Conservation (phyloP, 2,888 invertebrate species). For the Dicranocentrus wangi region DNA sequence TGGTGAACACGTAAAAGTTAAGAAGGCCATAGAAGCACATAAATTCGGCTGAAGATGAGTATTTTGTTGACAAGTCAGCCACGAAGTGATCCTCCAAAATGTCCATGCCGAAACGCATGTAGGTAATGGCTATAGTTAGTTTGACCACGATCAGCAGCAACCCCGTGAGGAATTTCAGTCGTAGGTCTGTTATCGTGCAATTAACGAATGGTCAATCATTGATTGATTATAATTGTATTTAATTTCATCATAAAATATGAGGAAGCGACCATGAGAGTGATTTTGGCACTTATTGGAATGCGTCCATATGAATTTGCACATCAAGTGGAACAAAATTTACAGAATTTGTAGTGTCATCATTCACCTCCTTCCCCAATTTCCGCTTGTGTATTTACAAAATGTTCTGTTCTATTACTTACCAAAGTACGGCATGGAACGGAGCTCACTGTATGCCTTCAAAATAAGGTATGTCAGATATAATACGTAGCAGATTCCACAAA, state of each 20-base stretch:
- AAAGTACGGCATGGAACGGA: constrained; percentile 97
- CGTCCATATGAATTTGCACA: too few species aligned
- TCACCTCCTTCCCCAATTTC: too few species aligned
- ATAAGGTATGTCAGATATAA: constrained; percentile 88
- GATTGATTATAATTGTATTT: constrained; percentile 19
- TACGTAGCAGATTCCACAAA: constrained; percentile 87
- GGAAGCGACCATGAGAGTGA: background rate
- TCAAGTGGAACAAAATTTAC: background rate
- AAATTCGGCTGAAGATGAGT: constrained; percentile 94
- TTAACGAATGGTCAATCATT: background rate
- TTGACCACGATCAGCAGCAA: constrained; percentile 87
- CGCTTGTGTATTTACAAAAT: too few species aligned
- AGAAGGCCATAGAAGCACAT: constrained; percentile 95
- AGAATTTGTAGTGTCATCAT: background rate
- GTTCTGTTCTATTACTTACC: too few species aligned
- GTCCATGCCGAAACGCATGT: constrained; percentile 86
- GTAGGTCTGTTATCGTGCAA: constrained; percentile 82
- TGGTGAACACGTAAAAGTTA: constrained; percentile 93
- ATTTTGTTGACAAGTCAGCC: constrained; percentile 88
- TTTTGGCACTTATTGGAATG: too few species aligned
- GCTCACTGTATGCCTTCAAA: constrained; percentile 92
- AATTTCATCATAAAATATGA: background rate
- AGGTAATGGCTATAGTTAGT: constrained; percentile 84
- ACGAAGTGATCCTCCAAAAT: constrained; percentile 96
- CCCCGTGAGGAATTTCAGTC: constrained; percentile 91